phyloP scores from a whole-genome alignment of 2,797 vertebrate species.

The Sardinella longiceps region DNA sequence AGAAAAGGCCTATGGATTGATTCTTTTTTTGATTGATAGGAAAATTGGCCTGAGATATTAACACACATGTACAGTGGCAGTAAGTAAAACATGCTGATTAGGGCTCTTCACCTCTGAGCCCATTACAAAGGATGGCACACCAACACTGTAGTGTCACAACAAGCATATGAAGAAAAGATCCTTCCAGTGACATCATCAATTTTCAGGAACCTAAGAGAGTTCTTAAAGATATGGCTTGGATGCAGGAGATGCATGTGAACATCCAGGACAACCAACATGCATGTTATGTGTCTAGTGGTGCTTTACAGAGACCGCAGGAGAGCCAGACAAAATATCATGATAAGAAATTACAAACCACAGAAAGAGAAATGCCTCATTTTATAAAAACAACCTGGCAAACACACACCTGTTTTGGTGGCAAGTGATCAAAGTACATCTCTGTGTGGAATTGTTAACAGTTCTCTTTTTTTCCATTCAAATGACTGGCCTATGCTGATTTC shows the following conservation, averaged over 20 bases:
- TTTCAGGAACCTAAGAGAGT: neutral
- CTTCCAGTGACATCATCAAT: neutral
- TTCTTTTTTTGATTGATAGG: too few relatives aligned
- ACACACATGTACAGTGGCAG: too few relatives aligned
- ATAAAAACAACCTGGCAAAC: too few relatives aligned
- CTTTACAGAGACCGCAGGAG: neutral
- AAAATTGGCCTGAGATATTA: too few relatives aligned
- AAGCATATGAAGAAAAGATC: neutral
- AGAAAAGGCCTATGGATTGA: too few relatives aligned
- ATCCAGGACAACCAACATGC: neutral
- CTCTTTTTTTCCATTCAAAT: too few relatives aligned
- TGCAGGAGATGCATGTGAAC: neutral
- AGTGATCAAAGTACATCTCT: neutral
- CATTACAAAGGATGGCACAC: neutral
- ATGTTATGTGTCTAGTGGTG: constrained; percentile 39
- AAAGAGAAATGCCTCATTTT: too few relatives aligned
- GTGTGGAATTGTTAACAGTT: too few relatives aligned
- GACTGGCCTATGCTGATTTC: too few relatives aligned
- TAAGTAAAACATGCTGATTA: too few relatives aligned
- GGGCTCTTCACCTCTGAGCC: neutral
- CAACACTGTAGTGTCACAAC: neutral
- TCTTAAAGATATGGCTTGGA: neutral
- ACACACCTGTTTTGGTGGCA: neutral
- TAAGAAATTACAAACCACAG: neutral
- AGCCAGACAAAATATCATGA: constrained; percentile 6